Base-by-base conservation (phyloP, 2,888 invertebrate species). In the Sinohyriopsis cumingii region DNA sequence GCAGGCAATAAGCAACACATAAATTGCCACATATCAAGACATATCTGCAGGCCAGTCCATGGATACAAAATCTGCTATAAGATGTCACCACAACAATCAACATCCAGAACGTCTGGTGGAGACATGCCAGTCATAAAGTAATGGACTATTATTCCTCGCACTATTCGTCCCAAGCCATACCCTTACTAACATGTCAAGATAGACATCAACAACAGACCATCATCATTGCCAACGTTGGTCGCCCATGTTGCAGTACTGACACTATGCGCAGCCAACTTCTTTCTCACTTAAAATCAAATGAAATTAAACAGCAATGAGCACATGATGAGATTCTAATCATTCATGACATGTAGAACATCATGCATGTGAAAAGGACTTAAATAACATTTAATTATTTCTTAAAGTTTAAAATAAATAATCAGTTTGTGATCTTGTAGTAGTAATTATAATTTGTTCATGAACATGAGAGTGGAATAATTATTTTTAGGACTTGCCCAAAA, bases 1-100 rank as follows among this genome's bases (percentile, higher is more conserved):
- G 68, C 66, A 5, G 57, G 9, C 0, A 79, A 57, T 20, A 81
- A 63, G 18, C 82, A 25, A 3, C 79, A 63, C 78, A 82, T 82
- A 67, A 81, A 81, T 59, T 83, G 82, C 77, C 81, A 81, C 18
- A 82, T 76, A 68, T 80, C 83, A 15, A 83, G 72, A 5, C 78
- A 68, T 18, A 78, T 59, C 15, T 59, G 54, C 12, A 79, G 57
- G 20, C 71, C 61, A 3, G 69, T 69, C 79, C 78, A 82, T 20
- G 68, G 67, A 12, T n/a, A 4, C 56, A 72, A 75, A 60, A 76
- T 33, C 45, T 60, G 59, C 24, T 59, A 62, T 9, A 69, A 24
- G 18, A 9, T 22, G 12, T 63, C 33, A 6, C 76, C 74, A 64
- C 84, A 83, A 65, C 84, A 84, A 65, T 82, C 83, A 5, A 81